Base-by-base conservation (phyloP, 2,888 invertebrate genomes). In the Hydropsyche betteni region DNA sequence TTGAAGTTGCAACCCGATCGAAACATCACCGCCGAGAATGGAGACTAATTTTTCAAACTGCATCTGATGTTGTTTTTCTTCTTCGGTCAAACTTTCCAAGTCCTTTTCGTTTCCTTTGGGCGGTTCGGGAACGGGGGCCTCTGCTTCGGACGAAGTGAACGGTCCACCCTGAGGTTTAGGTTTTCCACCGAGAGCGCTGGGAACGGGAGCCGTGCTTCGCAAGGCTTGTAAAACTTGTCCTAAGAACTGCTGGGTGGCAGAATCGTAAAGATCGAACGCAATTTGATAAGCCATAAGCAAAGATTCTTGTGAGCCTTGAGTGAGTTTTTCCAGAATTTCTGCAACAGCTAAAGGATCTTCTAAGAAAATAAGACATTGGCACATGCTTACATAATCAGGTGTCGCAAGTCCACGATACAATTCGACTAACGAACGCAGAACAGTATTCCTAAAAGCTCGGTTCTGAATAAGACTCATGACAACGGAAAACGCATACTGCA, bases 271-370 rank as follows among this genome's bases (percentile, higher is more conserved):
- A 88, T 99, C 99, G 86, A 99, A 99, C 0, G 93, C 98, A 81
- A 99, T 98, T 87, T 99, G 99, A 86, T 97, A 99, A 0, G 98
- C 98, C 96, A 99, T 98, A 55, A 99, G 87, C 76, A 94, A 93
- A 79, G 92, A 92, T 79, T 95, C 93, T 85, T 90, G 87, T 52
- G 77, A 76, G 3, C 94, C 94, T 83, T 93, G 91, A 34, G 95
- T 93, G 0, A 99, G 87, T 85, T 94, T 95, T 82, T 97, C 97
- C 6, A 99, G 88, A 78, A 98, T 93, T 84, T 96, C 94, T 14
- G 98, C 97, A 0, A 98, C 97, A 38, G 96, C 93, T 16, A 94
- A 86, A 0, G 98, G 95, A 85, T 98, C 97, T 83, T 99, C 98
- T 68, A 99, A 87, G 84, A 98, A 98, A 80, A 99, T 99, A 76